phyloP scores from a whole-genome alignment of 2,888 invertebrate genomes.

The Cerastoderma edule region DNA sequence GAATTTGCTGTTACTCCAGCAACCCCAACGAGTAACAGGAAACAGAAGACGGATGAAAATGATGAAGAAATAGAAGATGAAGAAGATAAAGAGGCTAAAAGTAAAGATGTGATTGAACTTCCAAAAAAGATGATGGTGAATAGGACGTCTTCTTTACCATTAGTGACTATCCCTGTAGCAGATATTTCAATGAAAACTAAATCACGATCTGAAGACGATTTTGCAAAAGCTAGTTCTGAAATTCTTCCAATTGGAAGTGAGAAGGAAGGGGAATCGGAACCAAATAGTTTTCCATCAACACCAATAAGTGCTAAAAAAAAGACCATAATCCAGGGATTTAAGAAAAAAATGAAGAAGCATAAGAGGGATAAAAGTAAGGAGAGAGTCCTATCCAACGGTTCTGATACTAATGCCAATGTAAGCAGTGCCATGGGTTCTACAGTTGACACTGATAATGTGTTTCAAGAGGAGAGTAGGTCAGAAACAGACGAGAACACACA shows the following conservation, averaged over 20 bases:
- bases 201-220: slow-evolving; percentile 31
- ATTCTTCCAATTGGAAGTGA: slow-evolving; percentile 36
- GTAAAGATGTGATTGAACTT: background rate
- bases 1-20: slow-evolving; percentile 28
- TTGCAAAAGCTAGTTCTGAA: slow-evolving; percentile 22
- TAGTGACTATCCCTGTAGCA: slow-evolving; percentile 29
- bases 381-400: background rate
- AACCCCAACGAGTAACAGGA: slow-evolving; percentile 25
- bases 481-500: slow-evolving; percentile 47
- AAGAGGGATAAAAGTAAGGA: slow-evolving; percentile 36
- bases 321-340: slow-evolving; percentile 60
- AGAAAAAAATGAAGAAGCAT: slow-evolving; percentile 57
- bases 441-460: slow-evolving; percentile 29
- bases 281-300: slow-evolving; percentile 12
- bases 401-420: slow-evolving; percentile 23
- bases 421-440: too few relatives aligned
- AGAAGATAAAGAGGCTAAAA: background rate
- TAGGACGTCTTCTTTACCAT: slow-evolving; percentile 49
- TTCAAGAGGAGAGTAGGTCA: slow-evolving; percentile 46
- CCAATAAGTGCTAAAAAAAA: slow-evolving; percentile 35
- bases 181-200: slow-evolving; percentile 5
- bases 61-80: background rate
- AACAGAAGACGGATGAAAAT: slow-evolving; percentile 2
- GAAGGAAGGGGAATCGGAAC: slow-evolving; percentile 38
- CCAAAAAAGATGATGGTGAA: slow-evolving; percentile 30